A percentile compares a stretch with the other conserved stretches of the same genome.
Evolutionary conservation across 2,888 invertebrate species (phyloP).

Genomic region (Rhingia campestris): DNA sequence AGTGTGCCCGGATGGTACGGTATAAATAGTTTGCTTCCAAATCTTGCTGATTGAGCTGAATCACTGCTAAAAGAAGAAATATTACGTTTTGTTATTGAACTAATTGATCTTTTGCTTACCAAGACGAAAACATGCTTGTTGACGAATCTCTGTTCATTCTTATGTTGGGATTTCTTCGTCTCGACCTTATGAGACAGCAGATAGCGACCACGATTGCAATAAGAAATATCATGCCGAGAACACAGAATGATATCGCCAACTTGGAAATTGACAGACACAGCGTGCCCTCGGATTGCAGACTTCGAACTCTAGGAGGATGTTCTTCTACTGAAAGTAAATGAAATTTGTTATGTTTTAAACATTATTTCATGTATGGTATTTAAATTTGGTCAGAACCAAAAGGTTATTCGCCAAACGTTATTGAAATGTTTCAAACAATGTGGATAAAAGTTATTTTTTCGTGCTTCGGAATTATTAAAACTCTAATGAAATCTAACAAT

Average conservation of each 20-base stretch:
- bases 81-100: neutral
- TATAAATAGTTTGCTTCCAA: conserved; percentile 81
- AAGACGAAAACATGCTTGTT: conserved; percentile 81
- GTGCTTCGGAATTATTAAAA: too few relatives aligned
- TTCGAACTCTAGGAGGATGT: conserved; percentile 79
- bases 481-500: too few relatives aligned
- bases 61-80: conserved; percentile 78
- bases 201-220: conserved; percentile 88
- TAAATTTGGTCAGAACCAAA: too few relatives aligned
- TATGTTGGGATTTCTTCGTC: conserved; percentile 79
- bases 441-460: too few relatives aligned
- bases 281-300: conserved; percentile 80
- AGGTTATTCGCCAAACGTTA: too few relatives aligned
- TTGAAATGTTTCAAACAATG: too few relatives aligned
- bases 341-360: neutral
- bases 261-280: conserved; percentile 90
- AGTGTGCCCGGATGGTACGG: conserved; percentile 81
- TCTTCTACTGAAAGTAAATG: conserved; percentile 79
- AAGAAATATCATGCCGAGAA: conserved; percentile 88
- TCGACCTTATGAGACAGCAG: conserved; percentile 86
- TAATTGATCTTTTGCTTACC: conserved; percentile 63
- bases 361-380: neutral
- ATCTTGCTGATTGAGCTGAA: conserved; percentile 81
- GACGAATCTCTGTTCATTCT: conserved; percentile 58
- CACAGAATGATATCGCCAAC: conserved; percentile 89